Evolutionary conservation across 64 coral and sea anemone species (phyloP), one percentile per base, ranked within the genome.

Genomic region (Astreopora myriophthalma): DNA sequence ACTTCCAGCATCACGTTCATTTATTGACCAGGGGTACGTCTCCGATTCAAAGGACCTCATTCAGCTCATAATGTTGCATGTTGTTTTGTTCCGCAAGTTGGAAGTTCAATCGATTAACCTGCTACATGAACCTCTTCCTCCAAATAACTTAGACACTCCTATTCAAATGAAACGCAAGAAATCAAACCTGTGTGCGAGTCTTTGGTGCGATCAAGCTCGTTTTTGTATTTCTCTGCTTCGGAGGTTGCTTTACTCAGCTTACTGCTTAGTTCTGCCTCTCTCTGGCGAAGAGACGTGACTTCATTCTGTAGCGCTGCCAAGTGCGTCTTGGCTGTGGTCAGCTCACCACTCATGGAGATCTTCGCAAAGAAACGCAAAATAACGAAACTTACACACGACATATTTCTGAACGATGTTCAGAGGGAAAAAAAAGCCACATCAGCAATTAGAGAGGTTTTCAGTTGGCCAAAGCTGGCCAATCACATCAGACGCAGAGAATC

Each of bases 271-370:
- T 99, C 97, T 7, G 87, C 82, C 36, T 95, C 97, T 87, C 90
- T 94, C 58, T 99, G 92, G 83, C 97, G 72, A 27, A 96, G 76
- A 24, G 52, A 70, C 28, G 90, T 51, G n/a, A 99, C 81, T 27
- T 95, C 89, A 38, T 77, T 95, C 51, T 96, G 84, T 27, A 88
- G 33, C 4, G 94, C 73, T 52, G 87, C 89, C 55, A 95, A 34
- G 16, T 95, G 94, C 24, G 94, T 95, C 83, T 99, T 99, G n/a
- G 89, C 77, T 62, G 87, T 78, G 0, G 86, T 95, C 44, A 96
- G 34, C 33, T 99, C 91, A 25, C 94, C 76, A 52, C 90, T 61
- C 86, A 95, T 86, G 23, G 91, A 42, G 24, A 92, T 93, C 97
- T 99, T 64, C 20, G 84, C 28, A 89, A 25, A 3, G 16, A 51